Conservation (phyloP, 2,113 vertebrate species). For the Oceanites oceanicus region DNA sequence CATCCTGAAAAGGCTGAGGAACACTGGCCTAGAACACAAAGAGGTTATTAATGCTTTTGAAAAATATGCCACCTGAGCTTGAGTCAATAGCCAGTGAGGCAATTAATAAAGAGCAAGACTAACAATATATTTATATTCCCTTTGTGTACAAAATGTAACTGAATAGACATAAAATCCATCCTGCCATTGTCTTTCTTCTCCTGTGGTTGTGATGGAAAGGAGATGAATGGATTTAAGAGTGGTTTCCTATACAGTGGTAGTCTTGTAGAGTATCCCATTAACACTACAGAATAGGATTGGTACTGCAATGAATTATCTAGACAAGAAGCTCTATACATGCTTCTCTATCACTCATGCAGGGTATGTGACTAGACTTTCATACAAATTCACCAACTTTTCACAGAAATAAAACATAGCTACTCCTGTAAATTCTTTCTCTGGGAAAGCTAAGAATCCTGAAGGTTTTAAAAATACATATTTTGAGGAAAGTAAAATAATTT, state of each 20-base stretch:
- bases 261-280: slow-evolving; percentile 55
- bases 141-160: slow-evolving; percentile 33
- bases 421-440: neutral
- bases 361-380: slow-evolving; percentile 21
- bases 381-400: neutral
- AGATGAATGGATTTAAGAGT: slow-evolving; percentile 50
- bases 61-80: slow-evolving; percentile 21
- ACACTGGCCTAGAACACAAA: slow-evolving; percentile 45
- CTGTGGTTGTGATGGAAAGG: neutral
- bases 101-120: slow-evolving; percentile 53
- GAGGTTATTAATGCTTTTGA: slow-evolving; percentile 52
- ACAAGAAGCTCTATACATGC: slow-evolving; percentile 3
- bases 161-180: slow-evolving; percentile 52
- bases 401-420: neutral
- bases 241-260: slow-evolving; percentile 39
- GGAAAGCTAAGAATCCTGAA: neutral
- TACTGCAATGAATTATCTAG: slow-evolving; percentile 47
- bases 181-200: slow-evolving; percentile 32
- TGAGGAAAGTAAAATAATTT: neutral
- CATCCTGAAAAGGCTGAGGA: slow-evolving; percentile 27
- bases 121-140: slow-evolving; percentile 55
- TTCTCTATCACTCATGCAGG: neutral
- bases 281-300: slow-evolving; percentile 15
- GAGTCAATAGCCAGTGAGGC: slow-evolving; percentile 30
- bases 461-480: neutral